phyloP scores from a whole-genome alignment of 2,113 vertebrate species.

The Rutilus rutilus region DNA sequence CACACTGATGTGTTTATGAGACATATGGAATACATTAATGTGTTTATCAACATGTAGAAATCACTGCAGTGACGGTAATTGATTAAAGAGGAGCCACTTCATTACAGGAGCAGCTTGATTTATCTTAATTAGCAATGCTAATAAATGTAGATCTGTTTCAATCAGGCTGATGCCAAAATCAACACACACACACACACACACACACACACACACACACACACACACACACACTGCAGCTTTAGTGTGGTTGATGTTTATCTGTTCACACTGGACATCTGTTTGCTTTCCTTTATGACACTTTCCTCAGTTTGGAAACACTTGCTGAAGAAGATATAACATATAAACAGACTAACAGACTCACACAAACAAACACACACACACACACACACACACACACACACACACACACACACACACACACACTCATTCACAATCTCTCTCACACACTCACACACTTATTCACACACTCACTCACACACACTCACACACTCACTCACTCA shows the following conservation, averaged over 20 bases:
- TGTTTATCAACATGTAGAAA: slow-evolving; percentile 43
- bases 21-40: slow-evolving; percentile 28
- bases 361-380: no score
- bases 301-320: no score
- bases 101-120: slow-evolving; percentile 44
- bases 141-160: slow-evolving; percentile 55
- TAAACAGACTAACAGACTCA: no score
- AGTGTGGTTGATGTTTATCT: no score
- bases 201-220: neutral
- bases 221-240: neutral
- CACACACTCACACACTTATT: no score
- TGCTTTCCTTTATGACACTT: no score
- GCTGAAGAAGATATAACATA: no score
- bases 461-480: neutral
- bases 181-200: neutral
- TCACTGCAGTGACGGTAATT: slow-evolving; percentile 37
- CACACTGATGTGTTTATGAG: slow-evolving; percentile 11
- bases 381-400: no score
- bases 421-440: no score
- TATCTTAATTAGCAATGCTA: slow-evolving; percentile 50
- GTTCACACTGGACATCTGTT: no score
- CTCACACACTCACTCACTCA: neutral
- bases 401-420: no score
- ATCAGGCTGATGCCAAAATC: slow-evolving; percentile 34
- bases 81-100: slow-evolving; percentile 53